These are phyloP conservation scores for Nemurella pictetii DNA, from an alignment of 2,888 invertebrate genomes.

Conservation along the genomic window DNA sequence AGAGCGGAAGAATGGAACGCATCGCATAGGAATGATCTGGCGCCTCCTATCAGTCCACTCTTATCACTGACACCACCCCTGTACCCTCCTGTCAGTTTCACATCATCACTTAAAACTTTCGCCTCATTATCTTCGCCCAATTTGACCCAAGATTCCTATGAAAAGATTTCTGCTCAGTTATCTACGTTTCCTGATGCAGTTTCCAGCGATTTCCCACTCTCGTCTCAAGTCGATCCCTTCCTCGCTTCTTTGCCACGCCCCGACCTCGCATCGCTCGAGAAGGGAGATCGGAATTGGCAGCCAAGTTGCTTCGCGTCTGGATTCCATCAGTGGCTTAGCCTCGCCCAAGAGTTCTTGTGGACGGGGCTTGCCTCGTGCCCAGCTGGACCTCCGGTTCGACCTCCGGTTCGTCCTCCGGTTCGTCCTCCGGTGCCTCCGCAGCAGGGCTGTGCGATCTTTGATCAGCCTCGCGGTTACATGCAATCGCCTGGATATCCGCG, in stretches of 20 bases:
- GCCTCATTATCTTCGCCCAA: not conserved
- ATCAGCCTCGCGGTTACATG: conserved; percentile 50
- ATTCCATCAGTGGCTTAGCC: conserved; percentile 29
- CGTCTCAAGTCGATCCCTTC: not conserved
- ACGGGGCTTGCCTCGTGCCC: conserved; percentile 41
- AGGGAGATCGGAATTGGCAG: conserved; percentile 3
- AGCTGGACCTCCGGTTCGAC: not conserved
- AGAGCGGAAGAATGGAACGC: not conserved
- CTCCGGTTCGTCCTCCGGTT: conserved; percentile 22
- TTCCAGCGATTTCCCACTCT: not conserved
- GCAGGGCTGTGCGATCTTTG: conserved; percentile 49
- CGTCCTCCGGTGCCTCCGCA: conserved; percentile 9
- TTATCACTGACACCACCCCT: conserved; percentile 15
- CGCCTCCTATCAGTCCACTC: not conserved
- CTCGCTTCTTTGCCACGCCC: not conserved
- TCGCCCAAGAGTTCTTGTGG: conserved; percentile 46
- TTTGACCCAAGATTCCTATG: not conserved
- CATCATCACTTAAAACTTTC: conserved; percentile 7
- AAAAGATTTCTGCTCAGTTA: not conserved
- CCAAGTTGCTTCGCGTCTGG: conserved; percentile 21
- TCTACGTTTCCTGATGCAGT: not conserved
- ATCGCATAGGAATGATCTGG: not conserved
- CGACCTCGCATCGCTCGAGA: not conserved
- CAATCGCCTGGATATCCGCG: conserved; percentile 55
- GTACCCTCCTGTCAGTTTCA: conserved; percentile 14